These are phyloP conservation scores for Corythucha ciliata DNA, from an alignment of 2,888 invertebrate species.

Conservation along the genomic window DNA sequence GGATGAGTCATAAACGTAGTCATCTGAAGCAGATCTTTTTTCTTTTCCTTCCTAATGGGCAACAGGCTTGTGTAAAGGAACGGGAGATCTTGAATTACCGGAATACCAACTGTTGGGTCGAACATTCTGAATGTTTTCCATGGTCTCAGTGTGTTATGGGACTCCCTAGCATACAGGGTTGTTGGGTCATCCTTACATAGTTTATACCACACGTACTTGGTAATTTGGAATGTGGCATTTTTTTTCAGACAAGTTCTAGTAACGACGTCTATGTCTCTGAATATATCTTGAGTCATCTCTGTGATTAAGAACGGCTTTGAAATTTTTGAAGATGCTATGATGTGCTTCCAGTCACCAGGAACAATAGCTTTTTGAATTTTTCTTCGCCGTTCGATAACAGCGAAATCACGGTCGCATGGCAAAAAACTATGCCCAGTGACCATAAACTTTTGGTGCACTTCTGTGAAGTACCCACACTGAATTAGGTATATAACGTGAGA, in stretches of 20 bases:
- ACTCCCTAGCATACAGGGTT: slow-evolving; percentile 23
- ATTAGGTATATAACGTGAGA: slow-evolving; percentile 25
- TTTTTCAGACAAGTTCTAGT: slow-evolving; percentile 13
- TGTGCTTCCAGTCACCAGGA: slow-evolving; percentile 29
- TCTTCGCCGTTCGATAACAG: slow-evolving; percentile 30
- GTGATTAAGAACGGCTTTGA: not conserved
- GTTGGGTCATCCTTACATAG: slow-evolving; percentile 26
- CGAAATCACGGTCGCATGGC: slow-evolving; percentile 33
- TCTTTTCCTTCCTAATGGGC: not conserved
- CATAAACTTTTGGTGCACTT: slow-evolving; percentile 34
- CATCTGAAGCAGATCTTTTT: slow-evolving; percentile 2
- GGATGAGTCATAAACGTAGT: slow-evolving; percentile 1
- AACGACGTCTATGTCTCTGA: slow-evolving; percentile 25
- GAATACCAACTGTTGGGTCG: not conserved
- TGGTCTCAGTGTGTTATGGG: slow-evolving; percentile 11
- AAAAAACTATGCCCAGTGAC: slow-evolving; percentile 32
- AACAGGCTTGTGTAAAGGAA: not conserved
- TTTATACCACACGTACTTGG: slow-evolving; percentile 30
- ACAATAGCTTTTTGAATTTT: slow-evolving; percentile 26
- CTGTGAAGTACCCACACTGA: slow-evolving; percentile 28
- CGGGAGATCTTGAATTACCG: not conserved
- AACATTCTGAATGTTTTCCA: slow-evolving; percentile 1
- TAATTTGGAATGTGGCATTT: slow-evolving; percentile 29
- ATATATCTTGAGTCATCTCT: not conserved
- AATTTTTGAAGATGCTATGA: slow-evolving; percentile 25